Evolutionary conservation across 53 echinoderm and acorn worm genomes (phyloP), one percentile per base, ranked within the genome.

Genomic region (Zoroaster sp.): DNA sequence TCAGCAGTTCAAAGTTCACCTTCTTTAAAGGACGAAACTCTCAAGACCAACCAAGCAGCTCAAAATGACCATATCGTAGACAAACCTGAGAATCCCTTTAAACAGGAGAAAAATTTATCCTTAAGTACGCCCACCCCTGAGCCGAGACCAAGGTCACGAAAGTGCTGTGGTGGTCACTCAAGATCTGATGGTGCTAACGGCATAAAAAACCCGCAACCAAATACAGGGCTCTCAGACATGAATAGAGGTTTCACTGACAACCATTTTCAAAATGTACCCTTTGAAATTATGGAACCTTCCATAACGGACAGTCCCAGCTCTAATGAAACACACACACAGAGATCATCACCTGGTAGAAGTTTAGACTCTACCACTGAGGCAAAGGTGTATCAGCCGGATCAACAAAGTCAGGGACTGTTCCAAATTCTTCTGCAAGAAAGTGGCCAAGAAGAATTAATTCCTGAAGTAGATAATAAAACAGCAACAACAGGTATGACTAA

Each of bases 111-210:
- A 5, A 34, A 36, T 34, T 31, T 35, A 18, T 36, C 37, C 70
- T 70, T 18, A 36, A 7, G 4, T 35, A 34, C 70, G 17, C 6
- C 37, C 28, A 70, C 17, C 35, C 35, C 15, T 35, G 43, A 31
- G 11, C 4, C 11, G 30, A 75, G 46, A 75, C 47, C 25, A 30
- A 42, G 25, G 75, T 14, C 75, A 34, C 9, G 75, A 14, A 42
- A 49, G 51, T 75, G 75, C 11, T 75, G 75, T 75, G 75, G 51
- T 44, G 75, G 75, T 47, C 75, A 47, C 32, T 42, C 45, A 3
- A 25, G 17, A 21, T 10, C 49, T 43, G 28, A 7, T 4, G 42
- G 28, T 75, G 46, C 28, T 21, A 45, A 54, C 21, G n/a, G 9
- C 13, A 23, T 23, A 44, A 43, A 20, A 74, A 46, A 9, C n/a